Evolutionary conservation across 2,797 vertebrate genomes (phyloP).

Genomic region (Sebastes ruberrimus): DNA sequence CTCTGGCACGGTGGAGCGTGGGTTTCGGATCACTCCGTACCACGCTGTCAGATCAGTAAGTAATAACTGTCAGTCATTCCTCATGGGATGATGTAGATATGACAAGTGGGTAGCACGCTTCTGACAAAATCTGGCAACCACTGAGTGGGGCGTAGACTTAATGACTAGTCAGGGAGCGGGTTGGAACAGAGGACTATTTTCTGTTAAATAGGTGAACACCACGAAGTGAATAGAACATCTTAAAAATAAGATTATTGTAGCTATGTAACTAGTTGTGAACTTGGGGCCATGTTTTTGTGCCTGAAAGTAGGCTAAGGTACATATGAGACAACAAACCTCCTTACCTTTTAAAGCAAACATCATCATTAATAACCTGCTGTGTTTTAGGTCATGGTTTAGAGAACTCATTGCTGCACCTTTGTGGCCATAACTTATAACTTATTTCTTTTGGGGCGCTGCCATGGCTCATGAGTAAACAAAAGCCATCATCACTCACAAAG

Average conservation of each 20-base stretch:
- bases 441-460: background rate
- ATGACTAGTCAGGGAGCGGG: conserved; percentile 1
- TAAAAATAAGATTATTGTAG: background rate
- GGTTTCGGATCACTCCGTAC: conserved; percentile 37
- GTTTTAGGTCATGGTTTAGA: background rate
- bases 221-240: background rate
- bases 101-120: conserved; percentile 34
- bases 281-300: background rate
- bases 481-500: background rate
- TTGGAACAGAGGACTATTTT: background rate
- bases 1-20: conserved; percentile 5
- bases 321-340: background rate
- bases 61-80: conserved; percentile 65
- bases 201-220: conserved; percentile 1
- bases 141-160: conserved; percentile 10
- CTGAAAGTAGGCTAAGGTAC: background rate
- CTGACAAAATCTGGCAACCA: conserved; percentile 41
- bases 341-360: background rate
- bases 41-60: conserved; percentile 53
- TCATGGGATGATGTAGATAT: conserved; percentile 46
- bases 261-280: background rate
- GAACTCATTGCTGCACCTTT: background rate
- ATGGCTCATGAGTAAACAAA: background rate
- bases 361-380: background rate
- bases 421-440: background rate